Conservation (phyloP, 1,140 invertebrate species). For the Procambarus clarkii region DNA sequence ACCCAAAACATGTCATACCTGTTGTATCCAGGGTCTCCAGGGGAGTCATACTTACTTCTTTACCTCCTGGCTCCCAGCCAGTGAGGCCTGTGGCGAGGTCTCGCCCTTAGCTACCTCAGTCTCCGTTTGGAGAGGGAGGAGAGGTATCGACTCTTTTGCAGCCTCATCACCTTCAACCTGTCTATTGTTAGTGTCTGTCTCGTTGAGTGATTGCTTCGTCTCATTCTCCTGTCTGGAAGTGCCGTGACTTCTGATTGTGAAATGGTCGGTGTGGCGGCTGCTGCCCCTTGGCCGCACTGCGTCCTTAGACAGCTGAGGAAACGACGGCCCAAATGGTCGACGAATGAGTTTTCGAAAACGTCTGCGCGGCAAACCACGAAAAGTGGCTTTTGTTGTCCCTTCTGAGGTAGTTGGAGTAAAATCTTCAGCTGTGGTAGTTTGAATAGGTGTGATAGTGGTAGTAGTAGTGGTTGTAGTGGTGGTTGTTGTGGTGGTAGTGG, state of each 20-base stretch:
- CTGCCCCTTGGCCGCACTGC: not conserved
- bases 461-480: constrained; percentile 10
- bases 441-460: not conserved
- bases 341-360: constrained; percentile 22
- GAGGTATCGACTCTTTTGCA: not conserved
- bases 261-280: not conserved
- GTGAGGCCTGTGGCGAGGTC: constrained; percentile 2
- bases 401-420: not conserved
- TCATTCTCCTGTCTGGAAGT: not conserved
- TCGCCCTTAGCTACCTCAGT: constrained; percentile 23
- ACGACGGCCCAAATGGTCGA: not conserved
- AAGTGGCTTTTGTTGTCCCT: not conserved
- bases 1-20: constrained; percentile 25
- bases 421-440: not conserved
- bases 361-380: not conserved
- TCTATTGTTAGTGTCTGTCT: not conserved
- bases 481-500: not conserved
- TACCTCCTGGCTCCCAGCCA: not conserved
- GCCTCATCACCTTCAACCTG: not conserved
- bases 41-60: constrained; percentile 50
- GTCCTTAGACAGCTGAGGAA: not conserved
- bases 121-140: not conserved
- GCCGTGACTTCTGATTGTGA: not conserved
- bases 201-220: not conserved
- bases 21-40: not conserved